phyloP scores from a whole-genome alignment of 2,797 vertebrate genomes.

The Pogonophryne albipinna region DNA sequence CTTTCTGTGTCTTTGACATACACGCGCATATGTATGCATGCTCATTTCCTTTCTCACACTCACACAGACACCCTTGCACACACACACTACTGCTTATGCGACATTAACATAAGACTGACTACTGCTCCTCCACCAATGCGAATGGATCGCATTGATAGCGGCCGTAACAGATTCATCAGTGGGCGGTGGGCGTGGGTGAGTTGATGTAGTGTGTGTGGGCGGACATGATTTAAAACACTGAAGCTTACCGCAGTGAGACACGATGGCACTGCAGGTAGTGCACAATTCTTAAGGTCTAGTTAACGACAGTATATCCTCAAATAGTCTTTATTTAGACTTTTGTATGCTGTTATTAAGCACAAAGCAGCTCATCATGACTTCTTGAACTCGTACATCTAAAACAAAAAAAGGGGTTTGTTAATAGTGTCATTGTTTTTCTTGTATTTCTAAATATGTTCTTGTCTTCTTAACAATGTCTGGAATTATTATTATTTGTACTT shows the following conservation, averaged over 20 bases:
- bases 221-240: constrained; percentile 58
- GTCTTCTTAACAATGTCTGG: background rate
- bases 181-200: constrained; percentile 59
- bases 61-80: background rate
- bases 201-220: constrained; percentile 50
- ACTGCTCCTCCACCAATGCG: constrained; percentile 2
- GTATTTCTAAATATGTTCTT: too few relatives aligned
- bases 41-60: constrained; percentile 3
- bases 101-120: too few relatives aligned
- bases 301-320: constrained; percentile 36
- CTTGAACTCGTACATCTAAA: background rate
- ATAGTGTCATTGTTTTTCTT: background rate
- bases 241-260: constrained; percentile 32
- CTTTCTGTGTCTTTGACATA: constrained; percentile 5
- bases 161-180: constrained; percentile 65
- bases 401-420: background rate
- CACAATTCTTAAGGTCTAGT: constrained; percentile 32
- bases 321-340: constrained; percentile 28
- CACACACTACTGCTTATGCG: background rate
- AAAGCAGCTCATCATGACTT: background rate
- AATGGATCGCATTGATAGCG: constrained; percentile 32
- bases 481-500: background rate
- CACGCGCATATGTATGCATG: constrained; percentile 10
- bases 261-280: constrained; percentile 40
- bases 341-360: constrained; percentile 18